Conservation (phyloP, 2,113 vertebrate genomes). For the Nannobrachium achirus region DNA sequence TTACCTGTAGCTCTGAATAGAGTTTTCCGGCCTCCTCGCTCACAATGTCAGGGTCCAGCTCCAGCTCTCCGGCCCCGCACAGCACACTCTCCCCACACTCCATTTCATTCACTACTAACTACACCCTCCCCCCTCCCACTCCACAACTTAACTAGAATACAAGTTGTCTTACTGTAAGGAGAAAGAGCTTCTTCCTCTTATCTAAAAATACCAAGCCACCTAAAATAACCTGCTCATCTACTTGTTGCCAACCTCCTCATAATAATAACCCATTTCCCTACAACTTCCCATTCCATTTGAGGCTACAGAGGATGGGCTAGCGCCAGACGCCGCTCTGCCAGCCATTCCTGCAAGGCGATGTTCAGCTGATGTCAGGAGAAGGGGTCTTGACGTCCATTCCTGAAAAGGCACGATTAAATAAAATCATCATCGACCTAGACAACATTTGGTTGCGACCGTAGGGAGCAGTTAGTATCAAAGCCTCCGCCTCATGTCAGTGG, state of each 20-base stretch:
- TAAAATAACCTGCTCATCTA: conserved; percentile 44
- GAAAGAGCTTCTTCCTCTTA: background rate
- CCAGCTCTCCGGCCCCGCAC: conserved; percentile 72
- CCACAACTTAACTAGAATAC: background rate
- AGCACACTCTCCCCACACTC: conserved; percentile 73
- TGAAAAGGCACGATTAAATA: conserved; percentile 25
- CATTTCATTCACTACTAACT: conserved; percentile 1
- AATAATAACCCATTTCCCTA: conserved; percentile 38
- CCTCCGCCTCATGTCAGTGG: background rate
- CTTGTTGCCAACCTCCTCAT: conserved; percentile 29
- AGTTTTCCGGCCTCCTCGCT: conserved; percentile 83
- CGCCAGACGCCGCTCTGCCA: conserved; percentile 1
- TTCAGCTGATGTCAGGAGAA: conserved; percentile 46
- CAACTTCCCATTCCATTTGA: conserved; percentile 5
- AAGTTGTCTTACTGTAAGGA: background rate
- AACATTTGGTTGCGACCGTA: background rate
- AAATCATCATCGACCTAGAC: background rate
- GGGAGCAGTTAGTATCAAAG: background rate
- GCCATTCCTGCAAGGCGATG: background rate
- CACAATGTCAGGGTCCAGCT: conserved; percentile 80
- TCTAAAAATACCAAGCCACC: conserved; percentile 29
- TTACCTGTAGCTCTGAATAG: conserved; percentile 83
- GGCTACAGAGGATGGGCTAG: background rate
- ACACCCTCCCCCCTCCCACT: background rate
- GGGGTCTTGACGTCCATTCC: conserved; percentile 67